Evolutionary conservation across 2,888 invertebrate species (phyloP).

Genomic region (Ectemnius continuus): DNA sequence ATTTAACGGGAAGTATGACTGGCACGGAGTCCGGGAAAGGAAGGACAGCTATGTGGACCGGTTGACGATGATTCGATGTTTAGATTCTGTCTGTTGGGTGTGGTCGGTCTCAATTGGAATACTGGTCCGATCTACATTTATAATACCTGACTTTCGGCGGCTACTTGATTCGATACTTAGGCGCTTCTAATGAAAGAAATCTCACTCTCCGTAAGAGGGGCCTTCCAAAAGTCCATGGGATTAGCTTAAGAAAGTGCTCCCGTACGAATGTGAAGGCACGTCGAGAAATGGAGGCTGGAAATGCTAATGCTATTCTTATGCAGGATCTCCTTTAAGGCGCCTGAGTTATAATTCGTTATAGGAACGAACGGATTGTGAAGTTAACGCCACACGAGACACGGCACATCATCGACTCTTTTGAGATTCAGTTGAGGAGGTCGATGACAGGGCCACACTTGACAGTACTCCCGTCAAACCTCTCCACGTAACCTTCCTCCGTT

Average conservation of each 20-base stretch:
- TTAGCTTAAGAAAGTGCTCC: too few species aligned
- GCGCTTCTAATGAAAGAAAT: slow-evolving; percentile 8
- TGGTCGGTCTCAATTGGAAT: slow-evolving; percentile 36
- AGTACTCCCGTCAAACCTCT: neutral
- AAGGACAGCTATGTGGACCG: slow-evolving; percentile 43
- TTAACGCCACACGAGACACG: neutral
- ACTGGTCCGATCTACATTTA: slow-evolving; percentile 54
- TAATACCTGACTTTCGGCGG: slow-evolving; percentile 28
- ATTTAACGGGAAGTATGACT: slow-evolving; percentile 14
- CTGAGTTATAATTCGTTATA: too few species aligned
- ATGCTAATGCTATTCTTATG: neutral
- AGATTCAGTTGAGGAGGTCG: slow-evolving; percentile 5
- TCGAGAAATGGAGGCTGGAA: neutral
- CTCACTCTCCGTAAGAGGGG: neutral
- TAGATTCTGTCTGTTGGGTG: slow-evolving; percentile 53
- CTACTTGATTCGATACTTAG: neutral
- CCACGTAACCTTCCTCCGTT: neutral
- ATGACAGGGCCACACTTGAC: neutral
- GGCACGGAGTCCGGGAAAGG: slow-evolving; percentile 4
- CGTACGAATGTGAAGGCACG: neutral
- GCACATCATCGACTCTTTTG: neutral
- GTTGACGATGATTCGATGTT: slow-evolving; percentile 45
- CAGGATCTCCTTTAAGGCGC: too few species aligned
- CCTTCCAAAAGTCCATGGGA: too few species aligned
- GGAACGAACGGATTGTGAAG: neutral